A percentile compares a stretch with the other conserved stretches of the same genome.
Conservation (phyloP, 2,888 invertebrate genomes). For the Tiliacea citrago region DNA sequence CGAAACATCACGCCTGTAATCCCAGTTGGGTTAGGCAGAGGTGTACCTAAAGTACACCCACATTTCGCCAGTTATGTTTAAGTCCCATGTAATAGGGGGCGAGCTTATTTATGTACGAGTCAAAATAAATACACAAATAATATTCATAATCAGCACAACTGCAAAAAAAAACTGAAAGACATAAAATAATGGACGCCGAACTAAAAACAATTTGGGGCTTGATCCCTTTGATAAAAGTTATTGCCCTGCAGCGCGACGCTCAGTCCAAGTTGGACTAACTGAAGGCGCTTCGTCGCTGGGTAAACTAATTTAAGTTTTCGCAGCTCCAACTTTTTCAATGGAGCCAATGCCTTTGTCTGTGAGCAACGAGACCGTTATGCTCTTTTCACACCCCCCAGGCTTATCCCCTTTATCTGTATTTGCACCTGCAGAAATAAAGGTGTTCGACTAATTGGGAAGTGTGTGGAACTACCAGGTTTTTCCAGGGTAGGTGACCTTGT, state of each 20-base stretch:
- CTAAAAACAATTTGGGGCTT: slow-evolving; percentile 38
- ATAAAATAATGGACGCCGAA: slow-evolving; percentile 7
- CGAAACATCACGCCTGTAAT: no score
- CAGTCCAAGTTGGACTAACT: slow-evolving; percentile 35
- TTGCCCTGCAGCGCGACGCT: slow-evolving; percentile 35
- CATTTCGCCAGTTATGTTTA: no score
- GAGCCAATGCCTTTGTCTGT: slow-evolving; percentile 58
- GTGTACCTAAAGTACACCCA: no score
- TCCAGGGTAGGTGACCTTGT: neutral
- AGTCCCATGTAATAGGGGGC: no score
- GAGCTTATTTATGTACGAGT: neutral
- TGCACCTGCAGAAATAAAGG: slow-evolving; percentile 18
- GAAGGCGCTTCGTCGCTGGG: slow-evolving; percentile 52
- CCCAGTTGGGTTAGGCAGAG: no score
- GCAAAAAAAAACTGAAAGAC: neutral
- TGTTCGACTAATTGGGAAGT: neutral
- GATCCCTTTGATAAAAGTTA: slow-evolving; percentile 57
- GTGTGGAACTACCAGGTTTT: neutral
- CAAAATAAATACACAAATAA: slow-evolving; percentile 1
- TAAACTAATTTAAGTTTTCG: slow-evolving; percentile 82
- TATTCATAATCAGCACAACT: neutral
- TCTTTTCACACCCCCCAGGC: slow-evolving; percentile 25
- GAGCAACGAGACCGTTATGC: slow-evolving; percentile 10
- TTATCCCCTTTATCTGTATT: neutral
- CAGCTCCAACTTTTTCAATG: slow-evolving; percentile 79